Percentiles rank a stretch among this genome's conserved stretches.
These are phyloP conservation scores for Manduca sexta DNA, from an alignment of 1,140 invertebrate species.

Conservation along the genomic window DNA sequence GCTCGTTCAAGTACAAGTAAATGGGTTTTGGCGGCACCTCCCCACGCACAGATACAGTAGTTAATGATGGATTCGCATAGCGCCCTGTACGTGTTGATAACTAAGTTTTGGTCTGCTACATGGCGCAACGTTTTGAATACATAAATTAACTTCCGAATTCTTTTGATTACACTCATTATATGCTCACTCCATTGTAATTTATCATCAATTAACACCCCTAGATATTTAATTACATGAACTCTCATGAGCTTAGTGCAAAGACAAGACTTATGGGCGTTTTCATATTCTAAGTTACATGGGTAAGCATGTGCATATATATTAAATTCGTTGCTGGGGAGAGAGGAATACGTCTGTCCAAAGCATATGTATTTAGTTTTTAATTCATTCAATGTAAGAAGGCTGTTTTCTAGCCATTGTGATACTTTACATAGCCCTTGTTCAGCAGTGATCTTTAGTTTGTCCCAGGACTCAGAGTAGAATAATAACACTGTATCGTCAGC, in stretches of 20 bases:
- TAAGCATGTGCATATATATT: neutral
- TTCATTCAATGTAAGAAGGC: conserved; percentile 5
- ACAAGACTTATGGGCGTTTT: neutral
- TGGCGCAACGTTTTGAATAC: conserved; percentile 4
- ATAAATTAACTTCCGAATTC: conserved; percentile 6
- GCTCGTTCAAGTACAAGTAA: neutral
- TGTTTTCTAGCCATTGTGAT: conserved; percentile 4
- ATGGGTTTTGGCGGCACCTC: conserved; percentile 3
- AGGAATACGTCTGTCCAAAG: neutral
- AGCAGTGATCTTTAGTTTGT: neutral
- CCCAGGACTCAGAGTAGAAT: conserved; percentile 5
- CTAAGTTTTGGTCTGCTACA: neutral
- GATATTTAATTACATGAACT: conserved; percentile 6
- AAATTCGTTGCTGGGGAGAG: neutral
- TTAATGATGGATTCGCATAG: conserved; percentile 2
- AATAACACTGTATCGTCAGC: conserved; percentile 13
- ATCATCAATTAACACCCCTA: conserved; percentile 8
- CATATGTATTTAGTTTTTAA: conserved; percentile 10
- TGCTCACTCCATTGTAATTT: conserved; percentile 5
- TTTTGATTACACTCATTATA: neutral
- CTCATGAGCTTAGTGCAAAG: neutral
- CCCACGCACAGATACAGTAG: conserved; percentile 10
- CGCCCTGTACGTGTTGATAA: conserved; percentile 6
- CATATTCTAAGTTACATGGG: conserved; percentile 1
- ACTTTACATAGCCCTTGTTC: neutral